phyloP scores from a whole-genome alignment of 2,113 vertebrate genomes.

The Periophthalmodon schlosseri region DNA sequence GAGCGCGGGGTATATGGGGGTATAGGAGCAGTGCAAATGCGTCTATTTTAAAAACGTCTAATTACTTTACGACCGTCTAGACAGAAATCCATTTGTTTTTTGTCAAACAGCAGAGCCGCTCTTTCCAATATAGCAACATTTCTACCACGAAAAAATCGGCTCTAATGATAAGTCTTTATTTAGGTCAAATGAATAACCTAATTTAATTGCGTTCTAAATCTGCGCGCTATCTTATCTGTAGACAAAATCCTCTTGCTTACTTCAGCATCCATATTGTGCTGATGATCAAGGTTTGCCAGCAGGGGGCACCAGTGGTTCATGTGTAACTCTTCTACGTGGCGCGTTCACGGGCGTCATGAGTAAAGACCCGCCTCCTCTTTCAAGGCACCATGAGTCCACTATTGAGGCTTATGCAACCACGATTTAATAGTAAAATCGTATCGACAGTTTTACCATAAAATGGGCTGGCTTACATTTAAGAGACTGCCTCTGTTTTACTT shows the following conservation, averaged over 20 bases:
- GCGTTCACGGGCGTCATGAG: conserved; percentile 28
- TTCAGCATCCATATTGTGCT: not conserved
- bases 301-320: conserved; percentile 86
- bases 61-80: conserved; percentile 96
- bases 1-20: conserved; percentile 41
- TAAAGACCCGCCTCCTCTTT: conserved; percentile 6
- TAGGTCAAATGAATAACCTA: not conserved
- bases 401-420: not conserved
- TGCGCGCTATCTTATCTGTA: not conserved
- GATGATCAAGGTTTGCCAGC: conserved; percentile 60
- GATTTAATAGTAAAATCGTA: conserved; percentile 5
- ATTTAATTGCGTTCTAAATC: not conserved
- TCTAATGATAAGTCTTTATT: not conserved
- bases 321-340: conserved; percentile 36
- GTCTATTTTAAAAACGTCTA: conserved; percentile 88
- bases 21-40: conserved; percentile 72
- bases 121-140: not conserved
- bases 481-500: no score
- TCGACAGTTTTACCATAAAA: not conserved
- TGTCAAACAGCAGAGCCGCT: conserved; percentile 23
- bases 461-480: not conserved
- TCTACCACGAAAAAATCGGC: not conserved
- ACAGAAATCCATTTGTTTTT: conserved; percentile 89
- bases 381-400: conserved; percentile 4
- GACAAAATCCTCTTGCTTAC: not conserved